phyloP scores from a whole-genome alignment of 1,140 invertebrate species.

The Leucophenga varia region DNA sequence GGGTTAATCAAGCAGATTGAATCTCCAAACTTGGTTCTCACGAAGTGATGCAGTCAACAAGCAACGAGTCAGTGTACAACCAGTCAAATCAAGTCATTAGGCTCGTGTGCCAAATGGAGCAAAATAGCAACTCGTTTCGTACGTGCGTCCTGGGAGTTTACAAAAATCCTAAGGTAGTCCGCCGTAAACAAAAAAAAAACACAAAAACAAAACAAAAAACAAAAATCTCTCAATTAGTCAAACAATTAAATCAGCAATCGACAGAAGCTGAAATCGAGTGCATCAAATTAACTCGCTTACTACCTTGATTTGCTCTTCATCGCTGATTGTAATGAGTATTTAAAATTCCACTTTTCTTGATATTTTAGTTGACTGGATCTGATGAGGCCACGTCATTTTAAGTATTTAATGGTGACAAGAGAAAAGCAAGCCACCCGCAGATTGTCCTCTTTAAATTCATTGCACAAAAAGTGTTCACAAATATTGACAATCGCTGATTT shows the following conservation, averaged over 20 bases:
- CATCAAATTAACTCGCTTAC: constrained; percentile 24
- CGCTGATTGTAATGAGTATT: no score
- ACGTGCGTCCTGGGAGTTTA: constrained; percentile 44
- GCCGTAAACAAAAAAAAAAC: constrained; percentile 1
- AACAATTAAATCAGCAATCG: constrained; percentile 55
- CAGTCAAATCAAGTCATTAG: constrained; percentile 50
- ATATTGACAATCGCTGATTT: no score
- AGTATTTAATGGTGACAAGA: constrained; percentile 14
- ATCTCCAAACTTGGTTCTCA: constrained; percentile 23
- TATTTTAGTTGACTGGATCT: no score
- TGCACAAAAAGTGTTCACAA: no score
- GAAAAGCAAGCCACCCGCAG: constrained; percentile 19
- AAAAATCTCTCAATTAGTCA: constrained; percentile 57
- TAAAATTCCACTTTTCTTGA: no score
- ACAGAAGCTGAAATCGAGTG: constrained; percentile 32
- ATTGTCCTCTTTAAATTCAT: constrained; percentile 18
- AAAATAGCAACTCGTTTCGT: constrained; percentile 40
- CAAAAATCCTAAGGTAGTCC: no score
- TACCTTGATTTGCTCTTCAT: no score
- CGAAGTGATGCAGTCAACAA: no score
- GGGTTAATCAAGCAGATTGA: constrained; percentile 39
- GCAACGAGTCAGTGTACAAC: no score
- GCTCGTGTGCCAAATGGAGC: constrained; percentile 49
- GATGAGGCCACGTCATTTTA: no score
- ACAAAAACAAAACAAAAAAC: constrained; percentile 13